Conservation (phyloP, 2,888 invertebrate species). For the Sericinus montela region DNA sequence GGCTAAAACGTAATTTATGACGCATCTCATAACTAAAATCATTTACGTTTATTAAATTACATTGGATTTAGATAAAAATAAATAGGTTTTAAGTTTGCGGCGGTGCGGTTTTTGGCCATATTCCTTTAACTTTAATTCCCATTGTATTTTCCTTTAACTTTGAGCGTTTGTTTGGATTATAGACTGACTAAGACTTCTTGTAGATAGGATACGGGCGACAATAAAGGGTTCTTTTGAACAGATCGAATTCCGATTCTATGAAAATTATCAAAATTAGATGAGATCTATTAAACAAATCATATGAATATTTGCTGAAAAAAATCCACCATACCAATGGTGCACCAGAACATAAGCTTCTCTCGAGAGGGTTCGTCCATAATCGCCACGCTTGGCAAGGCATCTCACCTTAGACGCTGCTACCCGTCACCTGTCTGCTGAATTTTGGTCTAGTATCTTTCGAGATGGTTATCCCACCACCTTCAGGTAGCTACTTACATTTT, state of each 20-base stretch:
- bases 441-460: too few species aligned
- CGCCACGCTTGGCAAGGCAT: too few species aligned
- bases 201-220: constrained; percentile 13
- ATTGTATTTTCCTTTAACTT: neutral
- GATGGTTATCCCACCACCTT: too few species aligned
- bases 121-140: neutral
- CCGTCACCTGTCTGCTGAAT: too few species aligned
- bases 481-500: too few species aligned
- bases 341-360: too few species aligned
- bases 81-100: constrained; percentile 7
- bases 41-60: constrained; percentile 4
- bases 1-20: constrained; percentile 15
- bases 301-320: too few species aligned
- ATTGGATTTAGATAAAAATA: constrained; percentile 9
- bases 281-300: too few species aligned
- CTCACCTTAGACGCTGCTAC: too few species aligned
- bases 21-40: constrained; percentile 2
- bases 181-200: constrained; percentile 1
- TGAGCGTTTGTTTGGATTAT: constrained; percentile 1
- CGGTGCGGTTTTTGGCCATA: constrained; percentile 1
- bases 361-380: too few species aligned
- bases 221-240: constrained; percentile 6
- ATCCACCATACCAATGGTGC: too few species aligned
- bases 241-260: neutral
- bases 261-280: neutral